These are phyloP conservation scores for Cyprinella venusta DNA, from an alignment of 2,797 vertebrate species.

Conservation along the genomic window DNA sequence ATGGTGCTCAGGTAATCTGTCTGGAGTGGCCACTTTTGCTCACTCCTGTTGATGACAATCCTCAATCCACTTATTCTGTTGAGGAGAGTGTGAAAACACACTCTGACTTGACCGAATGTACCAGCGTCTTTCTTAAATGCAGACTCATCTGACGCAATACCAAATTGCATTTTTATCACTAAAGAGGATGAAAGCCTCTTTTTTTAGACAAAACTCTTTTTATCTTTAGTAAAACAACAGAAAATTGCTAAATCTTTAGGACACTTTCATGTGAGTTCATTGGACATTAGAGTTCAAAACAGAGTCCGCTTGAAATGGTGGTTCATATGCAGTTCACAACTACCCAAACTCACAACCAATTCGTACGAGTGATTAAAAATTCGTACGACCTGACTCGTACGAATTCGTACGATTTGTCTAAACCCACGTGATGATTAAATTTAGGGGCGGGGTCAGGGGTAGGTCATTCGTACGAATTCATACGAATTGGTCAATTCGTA, in stretches of 20 bases:
- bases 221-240: background rate
- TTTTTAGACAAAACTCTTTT: no score
- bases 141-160: background rate
- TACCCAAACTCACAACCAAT: no score
- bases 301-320: background rate
- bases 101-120: constrained; percentile 38
- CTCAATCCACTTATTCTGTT: constrained; percentile 45
- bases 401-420: no score
- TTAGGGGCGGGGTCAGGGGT: no score
- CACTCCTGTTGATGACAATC: constrained; percentile 42
- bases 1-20: constrained; percentile 50
- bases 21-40: constrained; percentile 47
- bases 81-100: constrained; percentile 44
- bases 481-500: no score
- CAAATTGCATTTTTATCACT: background rate
- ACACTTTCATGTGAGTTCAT: background rate
- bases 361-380: no score
- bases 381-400: no score
- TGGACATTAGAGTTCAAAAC: background rate
- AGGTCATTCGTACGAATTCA: no score
- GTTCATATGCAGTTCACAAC: background rate
- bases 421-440: no score
- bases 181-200: background rate
- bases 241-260: background rate
- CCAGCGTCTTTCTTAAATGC: background rate